Evolutionary conservation across 2,797 vertebrate genomes (phyloP).

Genomic region (Sebastes oblongus): DNA sequence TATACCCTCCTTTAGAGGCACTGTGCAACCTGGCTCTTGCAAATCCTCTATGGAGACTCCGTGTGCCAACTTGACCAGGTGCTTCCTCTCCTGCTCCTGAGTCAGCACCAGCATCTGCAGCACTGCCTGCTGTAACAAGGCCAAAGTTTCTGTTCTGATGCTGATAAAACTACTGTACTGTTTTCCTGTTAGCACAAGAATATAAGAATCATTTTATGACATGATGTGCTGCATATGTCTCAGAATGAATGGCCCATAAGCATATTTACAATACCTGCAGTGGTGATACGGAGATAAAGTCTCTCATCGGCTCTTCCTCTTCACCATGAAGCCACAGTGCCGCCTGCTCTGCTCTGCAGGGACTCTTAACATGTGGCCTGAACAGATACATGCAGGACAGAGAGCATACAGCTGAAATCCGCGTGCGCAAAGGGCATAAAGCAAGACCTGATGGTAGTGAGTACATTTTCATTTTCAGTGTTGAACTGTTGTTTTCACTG

Average conservation of each 20-base stretch:
- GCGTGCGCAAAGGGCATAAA: background rate
- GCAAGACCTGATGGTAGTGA: background rate
- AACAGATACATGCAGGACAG: constrained; percentile 3
- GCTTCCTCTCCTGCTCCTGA: constrained; percentile 80
- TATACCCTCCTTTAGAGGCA: constrained; percentile 41
- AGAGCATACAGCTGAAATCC: background rate
- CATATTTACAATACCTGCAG: constrained; percentile 62
- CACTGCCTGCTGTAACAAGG: constrained; percentile 59
- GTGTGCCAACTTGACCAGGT: constrained; percentile 71
- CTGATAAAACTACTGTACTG: background rate
- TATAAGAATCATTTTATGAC: background rate
- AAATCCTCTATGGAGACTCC: constrained; percentile 69
- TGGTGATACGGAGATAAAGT: constrained; percentile 18
- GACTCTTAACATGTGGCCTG: constrained; percentile 67
- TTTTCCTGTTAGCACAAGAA: background rate
- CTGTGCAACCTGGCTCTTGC: constrained; percentile 27
- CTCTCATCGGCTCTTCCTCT: constrained; percentile 27
- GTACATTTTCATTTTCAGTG: background rate
- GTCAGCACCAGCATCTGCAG: constrained; percentile 77
- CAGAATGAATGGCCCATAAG: background rate
- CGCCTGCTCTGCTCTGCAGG: constrained; percentile 55
- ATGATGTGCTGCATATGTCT: background rate
- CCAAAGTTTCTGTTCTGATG: constrained; percentile 18
- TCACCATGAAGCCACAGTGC: constrained; percentile 55
- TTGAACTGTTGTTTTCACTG: background rate